phyloP scores from a whole-genome alignment of 2,888 invertebrate genomes.

The Koerneria pararmatus region DNA sequence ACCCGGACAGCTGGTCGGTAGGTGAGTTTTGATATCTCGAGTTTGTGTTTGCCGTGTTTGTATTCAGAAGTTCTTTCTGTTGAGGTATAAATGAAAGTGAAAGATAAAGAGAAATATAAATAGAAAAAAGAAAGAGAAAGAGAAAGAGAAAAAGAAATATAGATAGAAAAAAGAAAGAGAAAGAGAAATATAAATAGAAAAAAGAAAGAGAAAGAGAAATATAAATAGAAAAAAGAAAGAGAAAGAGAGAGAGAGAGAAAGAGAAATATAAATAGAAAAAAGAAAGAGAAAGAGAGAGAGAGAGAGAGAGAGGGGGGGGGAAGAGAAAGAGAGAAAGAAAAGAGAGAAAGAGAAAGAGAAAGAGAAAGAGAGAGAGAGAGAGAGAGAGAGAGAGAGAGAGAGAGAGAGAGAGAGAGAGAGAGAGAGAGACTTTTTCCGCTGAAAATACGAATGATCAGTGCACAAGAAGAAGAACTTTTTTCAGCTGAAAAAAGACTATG shows the following conservation, averaged over 20 bases:
- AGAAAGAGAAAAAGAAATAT: not conserved
- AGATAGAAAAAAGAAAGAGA: not conserved
- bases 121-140: not conserved
- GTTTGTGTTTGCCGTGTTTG: too few relatives aligned
- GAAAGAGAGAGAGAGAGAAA: not conserved
- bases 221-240: not conserved
- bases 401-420: constrained; percentile 25
- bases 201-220: not conserved
- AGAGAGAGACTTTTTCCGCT: constrained; percentile 20
- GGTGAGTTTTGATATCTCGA: too few relatives aligned
- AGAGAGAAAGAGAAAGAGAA: constrained; percentile 4
- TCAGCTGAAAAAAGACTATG: too few relatives aligned
- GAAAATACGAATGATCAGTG: not conserved
- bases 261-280: constrained; percentile 9
- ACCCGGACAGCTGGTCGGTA: too few relatives aligned
- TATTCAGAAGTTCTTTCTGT: too few relatives aligned
- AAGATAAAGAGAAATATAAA: too few relatives aligned
- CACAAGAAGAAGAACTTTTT: constrained; percentile 8
- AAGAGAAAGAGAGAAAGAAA: constrained; percentile 15
- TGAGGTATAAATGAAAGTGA: too few relatives aligned
- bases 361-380: constrained; percentile 19
- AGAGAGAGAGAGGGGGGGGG: not conserved
- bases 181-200: not conserved
- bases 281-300: not conserved
- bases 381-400: constrained; percentile 23